Base-by-base conservation (phyloP, 2,797 vertebrate genomes). In the Pipistrellus kuhlii region DNA sequence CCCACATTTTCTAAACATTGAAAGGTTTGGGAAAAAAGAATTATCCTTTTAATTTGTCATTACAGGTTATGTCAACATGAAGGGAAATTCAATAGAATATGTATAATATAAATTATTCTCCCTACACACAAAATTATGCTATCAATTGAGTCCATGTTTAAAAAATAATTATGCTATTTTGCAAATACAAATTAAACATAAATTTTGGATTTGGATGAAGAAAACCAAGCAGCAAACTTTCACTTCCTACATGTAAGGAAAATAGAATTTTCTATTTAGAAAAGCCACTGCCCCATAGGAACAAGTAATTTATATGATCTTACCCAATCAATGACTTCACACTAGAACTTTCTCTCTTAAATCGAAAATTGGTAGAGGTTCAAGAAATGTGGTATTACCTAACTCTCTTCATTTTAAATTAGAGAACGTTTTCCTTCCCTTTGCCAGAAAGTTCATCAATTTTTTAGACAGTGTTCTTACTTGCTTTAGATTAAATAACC, bases 401-500 rank as follows among this genome's bases (percentile, higher is more conserved):
- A 84, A 90, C 51, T 69, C 32, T 90, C 76, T 64, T 95, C 85
- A 95, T 95, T 95, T 85, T 71, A 97, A 95, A 91, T 95, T 88
- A 91, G 2, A 89, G 83, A 72, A 89, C 2, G 1, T 84, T 95
- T 95, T 91, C 75, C 92, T 88, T 94, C 41, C 57, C 62, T 80
- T 89, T 96, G 94, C 95, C 93, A 91, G 92, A 85, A 93, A 92
- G 57, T 82, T 93, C 81, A 96, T 94, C 88, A 93, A 78, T 71
- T 44, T 72, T 77, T 96, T 86, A 91, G 73, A 90, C 55, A 95
- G 41, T 62, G 30, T 86, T 93, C 93, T 96, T 94, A 92, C 92
- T 96, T 92, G 92, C 86, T 78, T 87, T 91, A 94, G 64, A 95
- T 94, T 44, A 95, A 97, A 88, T 64, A 90, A 95, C 83, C 93